Percentiles rank a stretch among this genome's conserved stretches.
These are phyloP conservation scores for Anagyrus pseudococci DNA, from an alignment of 2,888 invertebrate genomes.

Conservation along the genomic window DNA sequence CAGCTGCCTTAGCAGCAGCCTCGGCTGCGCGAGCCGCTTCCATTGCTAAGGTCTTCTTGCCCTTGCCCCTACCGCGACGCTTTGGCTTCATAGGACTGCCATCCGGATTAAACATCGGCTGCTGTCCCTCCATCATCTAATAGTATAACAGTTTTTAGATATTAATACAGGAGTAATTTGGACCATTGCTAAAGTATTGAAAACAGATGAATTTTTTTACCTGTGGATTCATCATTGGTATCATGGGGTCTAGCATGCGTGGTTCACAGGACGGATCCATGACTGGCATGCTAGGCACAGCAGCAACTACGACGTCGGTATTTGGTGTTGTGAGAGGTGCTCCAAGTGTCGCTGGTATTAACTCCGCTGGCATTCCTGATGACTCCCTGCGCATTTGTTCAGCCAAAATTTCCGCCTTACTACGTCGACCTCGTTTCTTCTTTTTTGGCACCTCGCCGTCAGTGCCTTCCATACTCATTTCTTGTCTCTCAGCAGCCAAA, in stretches of 20 bases:
- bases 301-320: neutral
- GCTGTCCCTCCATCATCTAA: constrained; percentile 51
- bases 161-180: constrained; percentile 50
- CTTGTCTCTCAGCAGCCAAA: constrained; percentile 52
- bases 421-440: constrained; percentile 59
- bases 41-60: constrained; percentile 59
- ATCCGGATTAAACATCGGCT: constrained; percentile 52
- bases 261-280: constrained; percentile 28
- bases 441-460: constrained; percentile 58
- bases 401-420: constrained; percentile 59
- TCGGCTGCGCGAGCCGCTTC: constrained; percentile 64
- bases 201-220: constrained; percentile 7
- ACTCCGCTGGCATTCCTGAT: constrained; percentile 42
- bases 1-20: constrained; percentile 61
- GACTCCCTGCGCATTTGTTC: constrained; percentile 59
- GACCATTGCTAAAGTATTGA: neutral
- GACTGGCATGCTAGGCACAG: constrained; percentile 7
- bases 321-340: neutral
- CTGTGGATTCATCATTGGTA: constrained; percentile 43
- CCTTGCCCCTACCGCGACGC: constrained; percentile 58
- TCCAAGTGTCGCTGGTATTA: constrained; percentile 25
- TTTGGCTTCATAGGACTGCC: constrained; percentile 55
- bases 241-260: constrained; percentile 36
- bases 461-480: constrained; percentile 52
- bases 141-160: constrained; percentile 56